phyloP scores from a whole-genome alignment of 2,888 invertebrate genomes.

The Oegoconia quadripuncta region DNA sequence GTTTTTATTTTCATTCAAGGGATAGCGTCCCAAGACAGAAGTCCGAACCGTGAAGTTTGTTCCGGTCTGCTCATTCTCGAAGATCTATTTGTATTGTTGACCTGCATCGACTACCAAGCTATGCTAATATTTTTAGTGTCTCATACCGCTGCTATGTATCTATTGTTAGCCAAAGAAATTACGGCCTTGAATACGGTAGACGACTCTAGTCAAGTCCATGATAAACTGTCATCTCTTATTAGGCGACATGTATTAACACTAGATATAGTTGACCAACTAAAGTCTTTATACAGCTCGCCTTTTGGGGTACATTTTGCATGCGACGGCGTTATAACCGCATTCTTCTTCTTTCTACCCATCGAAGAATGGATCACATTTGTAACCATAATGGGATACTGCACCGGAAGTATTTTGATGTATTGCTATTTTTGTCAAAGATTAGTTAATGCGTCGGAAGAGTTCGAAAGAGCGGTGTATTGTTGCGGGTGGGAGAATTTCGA shows the following conservation, averaged over 20 bases:
- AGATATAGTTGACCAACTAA: slow-evolving; percentile 39
- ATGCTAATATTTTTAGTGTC: slow-evolving; percentile 50
- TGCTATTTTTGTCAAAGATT: slow-evolving; percentile 58
- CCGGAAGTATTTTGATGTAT: slow-evolving; percentile 57
- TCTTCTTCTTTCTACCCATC: slow-evolving; percentile 52
- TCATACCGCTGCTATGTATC: slow-evolving; percentile 54
- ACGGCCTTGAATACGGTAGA: slow-evolving; percentile 33
- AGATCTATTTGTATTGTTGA: slow-evolving; percentile 40
- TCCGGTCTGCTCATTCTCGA: slow-evolving; percentile 32
- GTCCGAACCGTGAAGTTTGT: slow-evolving; percentile 52
- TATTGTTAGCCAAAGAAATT: slow-evolving; percentile 50
- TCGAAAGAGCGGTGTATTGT: slow-evolving; percentile 52
- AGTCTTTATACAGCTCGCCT: slow-evolving; percentile 52
- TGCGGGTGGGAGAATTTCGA: slow-evolving; percentile 68
- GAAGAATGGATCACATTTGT: slow-evolving; percentile 48
- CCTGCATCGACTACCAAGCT: slow-evolving; percentile 52
- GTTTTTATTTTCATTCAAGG: slow-evolving; percentile 34
- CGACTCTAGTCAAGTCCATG: slow-evolving; percentile 25
- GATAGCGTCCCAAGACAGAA: slow-evolving; percentile 39
- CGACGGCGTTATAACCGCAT: slow-evolving; percentile 50
- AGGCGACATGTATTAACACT: slow-evolving; percentile 43
- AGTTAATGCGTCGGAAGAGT: slow-evolving; percentile 51
- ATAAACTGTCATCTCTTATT: slow-evolving; percentile 38
- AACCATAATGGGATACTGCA: slow-evolving; percentile 52
- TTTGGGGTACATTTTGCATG: slow-evolving; percentile 58